phyloP scores from a whole-genome alignment of 2,113 vertebrate genomes.

The zebrafish (Danio rerio) region DNA sequence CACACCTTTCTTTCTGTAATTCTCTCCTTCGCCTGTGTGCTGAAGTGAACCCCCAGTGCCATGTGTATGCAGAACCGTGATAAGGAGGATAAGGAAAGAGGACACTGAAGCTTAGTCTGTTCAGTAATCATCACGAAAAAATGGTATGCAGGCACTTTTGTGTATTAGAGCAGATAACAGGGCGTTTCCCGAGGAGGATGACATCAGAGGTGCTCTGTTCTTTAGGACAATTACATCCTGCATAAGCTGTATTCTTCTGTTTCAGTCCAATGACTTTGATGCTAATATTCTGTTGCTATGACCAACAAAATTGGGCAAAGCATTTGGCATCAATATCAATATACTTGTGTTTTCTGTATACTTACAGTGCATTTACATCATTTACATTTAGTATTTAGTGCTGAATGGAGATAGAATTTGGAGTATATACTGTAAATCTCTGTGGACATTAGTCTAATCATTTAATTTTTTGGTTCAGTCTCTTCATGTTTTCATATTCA shows the following conservation, averaged over 20 bases:
- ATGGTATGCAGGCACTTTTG: conserved; percentile 2
- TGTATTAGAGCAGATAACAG: conserved; percentile 32
- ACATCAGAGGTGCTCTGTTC: conserved; percentile 18
- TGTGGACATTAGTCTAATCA: too few species aligned
- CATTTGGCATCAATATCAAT: neutral
- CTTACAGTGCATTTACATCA: too few species aligned
- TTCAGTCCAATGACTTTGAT: neutral
- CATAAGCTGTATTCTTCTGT: conserved; percentile 11
- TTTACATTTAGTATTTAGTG: neutral
- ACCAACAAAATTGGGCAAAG: neutral
- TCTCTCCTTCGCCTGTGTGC: conserved; percentile 32
- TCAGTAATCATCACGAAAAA: conserved; percentile 25
- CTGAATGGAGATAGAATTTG: neutral
- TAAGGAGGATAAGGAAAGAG: conserved; percentile 49
- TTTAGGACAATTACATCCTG: neutral
- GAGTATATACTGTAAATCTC: too few species aligned
- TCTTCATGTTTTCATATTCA: neutral
- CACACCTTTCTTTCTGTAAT: conserved; percentile 35
- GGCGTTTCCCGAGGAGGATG: neutral
- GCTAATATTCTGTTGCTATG: neutral
- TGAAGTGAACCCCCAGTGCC: conserved; percentile 43
- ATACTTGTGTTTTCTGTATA: too few species aligned
- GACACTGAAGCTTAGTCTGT: conserved; percentile 3
- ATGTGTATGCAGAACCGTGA: conserved; percentile 55
- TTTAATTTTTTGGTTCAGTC: too few species aligned